Evolutionary conservation across 2,113 vertebrate genomes (phyloP).

Genomic region (Carassius gibelio): DNA sequence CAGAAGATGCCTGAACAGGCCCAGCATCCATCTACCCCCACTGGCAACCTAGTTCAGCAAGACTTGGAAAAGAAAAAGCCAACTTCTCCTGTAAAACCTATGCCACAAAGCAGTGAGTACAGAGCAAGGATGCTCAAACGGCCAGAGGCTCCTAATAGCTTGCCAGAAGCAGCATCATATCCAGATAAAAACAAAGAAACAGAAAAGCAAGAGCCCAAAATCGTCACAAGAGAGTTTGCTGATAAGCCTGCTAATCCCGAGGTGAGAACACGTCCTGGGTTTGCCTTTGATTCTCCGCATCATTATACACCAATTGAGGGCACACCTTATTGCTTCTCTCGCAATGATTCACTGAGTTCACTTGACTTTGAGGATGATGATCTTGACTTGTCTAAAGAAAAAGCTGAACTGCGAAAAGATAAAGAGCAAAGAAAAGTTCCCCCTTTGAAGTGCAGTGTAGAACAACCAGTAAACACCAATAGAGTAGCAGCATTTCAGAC

Average conservation of each 20-base stretch:
- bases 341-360: slow-evolving; percentile 96
- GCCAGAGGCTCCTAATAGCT: slow-evolving; percentile 72
- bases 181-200: slow-evolving; percentile 77
- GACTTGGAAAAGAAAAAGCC: slow-evolving; percentile 89
- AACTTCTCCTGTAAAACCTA: slow-evolving; percentile 91
- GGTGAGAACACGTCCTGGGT: slow-evolving; percentile 80
- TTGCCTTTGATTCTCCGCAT: slow-evolving; percentile 91
- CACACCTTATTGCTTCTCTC: slow-evolving; percentile 96
- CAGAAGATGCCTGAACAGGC: slow-evolving; percentile 88
- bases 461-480: slow-evolving; percentile 66
- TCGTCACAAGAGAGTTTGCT: slow-evolving; percentile 71
- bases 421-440: slow-evolving; percentile 78
- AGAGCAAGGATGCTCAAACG: slow-evolving; percentile 77
- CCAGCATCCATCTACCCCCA: slow-evolving; percentile 77
- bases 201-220: slow-evolving; percentile 80
- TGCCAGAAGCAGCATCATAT: slow-evolving; percentile 70
- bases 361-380: slow-evolving; percentile 98
- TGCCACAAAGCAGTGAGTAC: slow-evolving; percentile 85
- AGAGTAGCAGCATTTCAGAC: slow-evolving; percentile 72
- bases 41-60: slow-evolving; percentile 75
- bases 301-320: slow-evolving; percentile 98
- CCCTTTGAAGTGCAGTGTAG: slow-evolving; percentile 40
- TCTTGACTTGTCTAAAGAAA: slow-evolving; percentile 86
- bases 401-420: slow-evolving; percentile 82
- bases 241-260: slow-evolving; percentile 81